Percentiles rank a stretch among this genome's conserved stretches.
phyloP scores from a whole-genome alignment of 2,113 vertebrate species.

The Progne subis region DNA sequence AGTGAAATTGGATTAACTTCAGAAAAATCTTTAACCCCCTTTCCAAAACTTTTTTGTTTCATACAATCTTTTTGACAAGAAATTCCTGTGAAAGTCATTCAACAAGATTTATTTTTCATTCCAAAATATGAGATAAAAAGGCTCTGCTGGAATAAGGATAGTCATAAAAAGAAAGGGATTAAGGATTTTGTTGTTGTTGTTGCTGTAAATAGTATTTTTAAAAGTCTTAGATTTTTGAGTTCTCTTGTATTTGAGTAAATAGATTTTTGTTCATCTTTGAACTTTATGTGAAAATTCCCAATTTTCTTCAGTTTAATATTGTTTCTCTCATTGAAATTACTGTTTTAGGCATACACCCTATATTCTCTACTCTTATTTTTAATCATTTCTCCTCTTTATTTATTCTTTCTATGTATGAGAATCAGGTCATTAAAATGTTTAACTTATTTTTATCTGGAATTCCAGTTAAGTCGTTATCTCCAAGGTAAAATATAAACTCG shows the following conservation, averaged over 20 bases:
- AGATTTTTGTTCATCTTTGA: background rate
- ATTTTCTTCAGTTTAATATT: background rate
- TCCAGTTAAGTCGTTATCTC: background rate
- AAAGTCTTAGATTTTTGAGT: background rate
- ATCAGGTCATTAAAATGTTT: background rate
- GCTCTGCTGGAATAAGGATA: background rate
- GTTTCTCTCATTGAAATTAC: background rate
- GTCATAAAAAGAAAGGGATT: background rate
- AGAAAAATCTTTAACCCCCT: background rate
- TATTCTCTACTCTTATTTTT: background rate
- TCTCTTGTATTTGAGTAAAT: background rate
- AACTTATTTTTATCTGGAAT: background rate
- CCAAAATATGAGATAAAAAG: background rate
- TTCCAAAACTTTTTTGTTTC: background rate
- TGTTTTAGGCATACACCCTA: background rate
- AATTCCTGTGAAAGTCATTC: background rate
- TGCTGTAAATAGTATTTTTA: accelerated
- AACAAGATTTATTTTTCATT: background rate
- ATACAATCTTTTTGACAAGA: background rate
- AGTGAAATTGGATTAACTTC: background rate
- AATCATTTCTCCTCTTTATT: background rate
- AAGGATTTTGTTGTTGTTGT: background rate
- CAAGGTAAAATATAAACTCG: background rate
- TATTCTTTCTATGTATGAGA: background rate
- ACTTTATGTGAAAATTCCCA: background rate